A percentile compares a stretch with the other conserved stretches of the same genome.
These are phyloP conservation scores for Percopsis transmontana DNA, from an alignment of 2,113 vertebrate species.

Conservation along the genomic window DNA sequence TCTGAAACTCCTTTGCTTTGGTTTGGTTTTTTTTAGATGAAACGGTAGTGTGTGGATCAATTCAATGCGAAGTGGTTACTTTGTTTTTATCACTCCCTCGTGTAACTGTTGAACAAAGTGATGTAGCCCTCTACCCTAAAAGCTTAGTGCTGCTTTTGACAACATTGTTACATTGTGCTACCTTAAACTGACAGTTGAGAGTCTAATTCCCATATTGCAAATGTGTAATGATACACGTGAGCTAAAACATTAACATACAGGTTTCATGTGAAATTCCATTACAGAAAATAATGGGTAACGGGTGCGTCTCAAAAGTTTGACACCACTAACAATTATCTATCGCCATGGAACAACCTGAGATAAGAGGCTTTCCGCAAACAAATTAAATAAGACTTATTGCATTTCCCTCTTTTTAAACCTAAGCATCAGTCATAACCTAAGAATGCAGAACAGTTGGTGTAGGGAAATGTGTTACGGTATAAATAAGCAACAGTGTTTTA, in stretches of 20 bases:
- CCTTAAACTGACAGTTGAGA: not conserved
- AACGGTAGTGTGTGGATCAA: slow-evolving; percentile 27
- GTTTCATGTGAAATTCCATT: not conserved
- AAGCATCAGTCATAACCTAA: slow-evolving; percentile 6
- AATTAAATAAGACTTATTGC: slow-evolving; percentile 17
- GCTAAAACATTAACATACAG: not conserved
- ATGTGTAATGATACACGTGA: slow-evolving; percentile 1
- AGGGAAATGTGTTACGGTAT: slow-evolving; percentile 7
- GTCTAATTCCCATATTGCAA: not conserved
- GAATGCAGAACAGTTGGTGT: slow-evolving; percentile 8
- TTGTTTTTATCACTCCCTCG: slow-evolving; percentile 23
- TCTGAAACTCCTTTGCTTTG: slow-evolving; percentile 64
- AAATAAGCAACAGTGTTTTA: not conserved
- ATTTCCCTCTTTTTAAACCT: slow-evolving; percentile 1
- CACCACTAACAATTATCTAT: slow-evolving; percentile 5
- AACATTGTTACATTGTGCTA: not conserved
- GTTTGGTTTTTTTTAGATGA: slow-evolving; percentile 34
- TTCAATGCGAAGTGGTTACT: slow-evolving; percentile 32
- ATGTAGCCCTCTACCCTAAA: slow-evolving; percentile 15
- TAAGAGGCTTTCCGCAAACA: slow-evolving; percentile 4
- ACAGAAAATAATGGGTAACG: not conserved
- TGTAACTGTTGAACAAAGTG: slow-evolving; percentile 1
- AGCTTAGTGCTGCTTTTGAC: slow-evolving; percentile 18
- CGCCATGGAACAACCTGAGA: not conserved
- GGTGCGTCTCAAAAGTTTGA: slow-evolving; percentile 2